Base-by-base conservation (phyloP, 2,797 vertebrate genomes). In the Odontamblyopus rebecca region DNA sequence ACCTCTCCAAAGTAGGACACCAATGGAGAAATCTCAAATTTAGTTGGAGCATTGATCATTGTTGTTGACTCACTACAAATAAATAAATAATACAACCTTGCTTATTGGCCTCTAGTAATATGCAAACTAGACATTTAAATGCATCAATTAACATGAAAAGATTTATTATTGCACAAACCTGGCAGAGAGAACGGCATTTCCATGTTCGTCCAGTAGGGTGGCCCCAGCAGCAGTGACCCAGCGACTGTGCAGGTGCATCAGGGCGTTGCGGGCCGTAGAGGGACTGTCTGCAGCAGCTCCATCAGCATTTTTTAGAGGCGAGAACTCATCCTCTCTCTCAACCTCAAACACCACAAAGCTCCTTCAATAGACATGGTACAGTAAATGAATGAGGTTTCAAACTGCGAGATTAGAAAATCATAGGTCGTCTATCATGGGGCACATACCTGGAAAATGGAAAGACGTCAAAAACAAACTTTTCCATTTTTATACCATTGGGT, bases 381-480 rank as follows among this genome's bases (percentile, higher is more conserved):
- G 67, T 30, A 50, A 18, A 68, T 64, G 27, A 63, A 57, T 41
- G 1, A 38, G n/a, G 23, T 57, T 48, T 38, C 1, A 59, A 13
- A 30, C 5, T 32, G 13, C 16, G 4, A 59, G 3, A 16, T 26
- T 19, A 5, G 2, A 74, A 13, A 35, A 13, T 26, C 9, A 1
- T 57, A 38, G 12, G 0, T 38, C 50, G 29, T 56, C n/a, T 44
- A 16, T n/a, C 26, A 15, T 27, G n/a, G 6, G 44, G 30, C 15
- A 56, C 1, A 44, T 77, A 99, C 98, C 94, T 95, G 63, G 98
- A 95, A 80, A 99, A 99, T 65, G 92, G 95, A 86, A 99, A 96
- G 78, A 98, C 96, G 6, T 99, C 98, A 88, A 99, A 99, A 72
- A 99, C 97, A 88, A 98, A 99, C 87, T 98, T 99, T 93, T 99